phyloP scores from a whole-genome alignment of 2,888 invertebrate genomes.

The Athalia circularis region DNA sequence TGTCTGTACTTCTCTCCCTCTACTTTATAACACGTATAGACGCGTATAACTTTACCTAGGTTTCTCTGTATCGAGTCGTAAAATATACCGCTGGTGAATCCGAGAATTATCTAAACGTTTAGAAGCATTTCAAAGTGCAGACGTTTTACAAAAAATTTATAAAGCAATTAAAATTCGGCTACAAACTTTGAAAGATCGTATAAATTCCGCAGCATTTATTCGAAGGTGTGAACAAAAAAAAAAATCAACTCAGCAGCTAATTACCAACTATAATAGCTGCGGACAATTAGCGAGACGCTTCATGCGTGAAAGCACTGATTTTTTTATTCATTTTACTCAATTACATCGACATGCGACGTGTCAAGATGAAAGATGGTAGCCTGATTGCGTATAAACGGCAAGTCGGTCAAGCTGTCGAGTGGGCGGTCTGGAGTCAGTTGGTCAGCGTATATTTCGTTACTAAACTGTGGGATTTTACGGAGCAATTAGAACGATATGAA shows the following conservation, averaged over 20 bases:
- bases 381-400: conserved; percentile 25
- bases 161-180: too few relatives aligned
- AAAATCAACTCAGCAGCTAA: too few relatives aligned
- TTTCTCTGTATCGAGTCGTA: too few relatives aligned
- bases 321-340: not conserved
- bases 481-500: conserved; percentile 58
- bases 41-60: not conserved
- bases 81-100: too few relatives aligned
- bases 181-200: too few relatives aligned
- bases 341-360: conserved; percentile 30
- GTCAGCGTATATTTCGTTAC: conserved; percentile 2
- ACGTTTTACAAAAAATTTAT: too few relatives aligned
- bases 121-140: too few relatives aligned
- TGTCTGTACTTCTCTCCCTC: conserved; percentile 27
- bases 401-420: not conserved
- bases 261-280: not conserved
- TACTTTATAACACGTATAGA: not conserved
- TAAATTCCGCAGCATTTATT: too few relatives aligned
- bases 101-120: too few relatives aligned
- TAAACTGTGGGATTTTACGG: conserved; percentile 66
- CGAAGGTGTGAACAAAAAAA: too few relatives aligned
- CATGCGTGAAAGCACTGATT: not conserved
- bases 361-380: conserved; percentile 33
- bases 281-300: not conserved
- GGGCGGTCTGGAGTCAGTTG: not conserved